Evolutionary conservation across 2,888 invertebrate species (phyloP).

Genomic region (Lacanobia wlatinum): DNA sequence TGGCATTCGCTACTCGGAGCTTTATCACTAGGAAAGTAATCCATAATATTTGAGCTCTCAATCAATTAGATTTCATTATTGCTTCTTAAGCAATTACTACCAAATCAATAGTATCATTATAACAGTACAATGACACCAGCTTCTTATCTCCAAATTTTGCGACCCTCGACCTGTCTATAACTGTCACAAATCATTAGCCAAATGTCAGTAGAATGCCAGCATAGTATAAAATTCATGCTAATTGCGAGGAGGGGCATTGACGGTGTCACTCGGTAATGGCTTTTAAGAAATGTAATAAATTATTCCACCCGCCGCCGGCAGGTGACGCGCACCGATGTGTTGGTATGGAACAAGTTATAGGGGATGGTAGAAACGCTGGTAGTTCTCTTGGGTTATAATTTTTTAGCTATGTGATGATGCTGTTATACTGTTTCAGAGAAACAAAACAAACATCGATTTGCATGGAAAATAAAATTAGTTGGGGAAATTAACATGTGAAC

Average conservation of each 20-base stretch:
- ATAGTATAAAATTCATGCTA: conserved; percentile 84
- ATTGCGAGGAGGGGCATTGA: conserved; percentile 86
- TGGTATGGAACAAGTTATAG: conserved; percentile 66
- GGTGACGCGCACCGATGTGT: conserved; percentile 82
- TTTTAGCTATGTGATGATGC: too few species aligned
- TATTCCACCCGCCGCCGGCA: conserved; percentile 85
- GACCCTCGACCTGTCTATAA: conserved; percentile 43
- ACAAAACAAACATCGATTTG: too few species aligned
- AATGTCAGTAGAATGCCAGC: conserved; percentile 41
- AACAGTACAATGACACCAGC: neutral
- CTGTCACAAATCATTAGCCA: conserved; percentile 66
- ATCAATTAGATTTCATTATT: neutral
- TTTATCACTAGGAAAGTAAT: conserved; percentile 3
- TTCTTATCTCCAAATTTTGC: conserved; percentile 31
- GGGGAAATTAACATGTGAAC: too few species aligned
- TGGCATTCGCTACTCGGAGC: conserved; percentile 12
- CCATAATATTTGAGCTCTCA: neutral
- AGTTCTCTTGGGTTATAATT: too few species aligned
- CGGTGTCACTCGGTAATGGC: conserved; percentile 88
- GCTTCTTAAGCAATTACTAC: neutral
- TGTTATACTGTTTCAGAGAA: neutral
- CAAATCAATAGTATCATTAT: conserved; percentile 16
- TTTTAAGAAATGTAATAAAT: conserved; percentile 91
- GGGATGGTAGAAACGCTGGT: neutral
- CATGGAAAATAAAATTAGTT: too few species aligned